Base-by-base conservation (phyloP, 2,888 invertebrate genomes). In the Thereva unica region DNA sequence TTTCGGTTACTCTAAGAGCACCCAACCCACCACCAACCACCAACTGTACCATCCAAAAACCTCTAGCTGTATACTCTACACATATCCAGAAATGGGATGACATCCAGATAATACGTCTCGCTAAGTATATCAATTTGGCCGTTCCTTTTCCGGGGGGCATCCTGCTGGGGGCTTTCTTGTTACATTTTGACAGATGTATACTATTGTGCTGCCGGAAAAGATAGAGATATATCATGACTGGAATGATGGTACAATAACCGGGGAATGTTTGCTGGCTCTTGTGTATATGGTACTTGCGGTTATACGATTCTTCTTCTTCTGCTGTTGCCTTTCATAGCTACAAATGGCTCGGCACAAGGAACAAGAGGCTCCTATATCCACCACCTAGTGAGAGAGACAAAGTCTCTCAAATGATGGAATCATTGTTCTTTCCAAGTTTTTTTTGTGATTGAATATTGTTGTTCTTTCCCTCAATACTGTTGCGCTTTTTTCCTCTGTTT, bases 71-170 rank as follows among this genome's bases (percentile, higher is more conserved):
- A 23, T 23, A 23, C 23, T 23, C 23, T 23, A 23, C 23, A 23
- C 23, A 23, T 23, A 23, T 23, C 23, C 23, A 59, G 47, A 47
- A 61, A 61, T 49, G 35, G 50, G 63, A 53, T 66, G 66, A 64
- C 66, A 68, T 68, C 52, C 63, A 50, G 66, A 68, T 68, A 68
- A 68, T 68, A 54, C 50, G 49, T 66, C 66, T 66, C 66, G 64
- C 63, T 68, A 68, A 68, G 64, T 66, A 66, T 68, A 68, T 68
- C 66, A 68, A 66, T 68, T 68, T 68, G 55, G 66, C 52, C 49
- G 38, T 23, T n/a, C 53, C 52, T 66, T 34, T 42, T 49, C 49
- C 47, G 10, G 57, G 8, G 23, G 23, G 8, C 40, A 12, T 38
- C 37, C 47, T 37, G 45, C 67, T 64, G 12, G 53, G 34, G 47